Percentiles rank a stretch among this genome's conserved stretches.
Evolutionary conservation across 1,140 invertebrate species (phyloP).

Genomic region (Campoletis sonorensis): DNA sequence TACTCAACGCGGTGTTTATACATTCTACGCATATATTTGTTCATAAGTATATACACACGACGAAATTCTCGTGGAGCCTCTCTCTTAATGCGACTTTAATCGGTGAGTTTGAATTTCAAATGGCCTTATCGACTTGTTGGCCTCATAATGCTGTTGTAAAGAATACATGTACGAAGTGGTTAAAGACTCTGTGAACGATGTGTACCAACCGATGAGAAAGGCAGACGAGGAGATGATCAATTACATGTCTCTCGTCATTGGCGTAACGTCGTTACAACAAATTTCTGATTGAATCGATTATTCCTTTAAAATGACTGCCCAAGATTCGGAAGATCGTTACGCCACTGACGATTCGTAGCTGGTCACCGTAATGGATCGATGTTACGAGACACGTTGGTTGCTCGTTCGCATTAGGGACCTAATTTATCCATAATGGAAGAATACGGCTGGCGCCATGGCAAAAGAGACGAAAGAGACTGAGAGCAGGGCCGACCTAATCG

Average conservation of each 20-base stretch:
- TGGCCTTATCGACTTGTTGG: conserved; percentile 61
- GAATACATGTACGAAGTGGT: conserved; percentile 42
- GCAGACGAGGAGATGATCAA: conserved; percentile 54
- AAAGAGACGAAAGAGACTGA: conserved; percentile 36
- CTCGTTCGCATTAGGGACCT: conserved; percentile 62
- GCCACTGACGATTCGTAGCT: conserved; percentile 48
- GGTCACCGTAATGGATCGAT: background rate
- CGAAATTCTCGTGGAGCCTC: conserved; percentile 8
- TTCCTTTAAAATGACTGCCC: background rate
- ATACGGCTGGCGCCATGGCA: conserved; percentile 64
- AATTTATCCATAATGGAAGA: conserved; percentile 67
- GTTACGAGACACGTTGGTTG: conserved; percentile 39
- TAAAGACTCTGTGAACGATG: conserved; percentile 48
- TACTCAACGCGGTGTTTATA: conserved; percentile 3
- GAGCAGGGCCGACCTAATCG: conserved; percentile 55
- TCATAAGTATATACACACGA: conserved; percentile 28
- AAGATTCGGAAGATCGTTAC: conserved; percentile 33
- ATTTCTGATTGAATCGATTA: conserved; percentile 23
- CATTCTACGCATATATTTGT: conserved; percentile 27
- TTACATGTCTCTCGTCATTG: conserved; percentile 59
- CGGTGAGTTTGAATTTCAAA: conserved; percentile 74
- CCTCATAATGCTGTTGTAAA: conserved; percentile 46
- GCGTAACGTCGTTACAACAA: conserved; percentile 49
- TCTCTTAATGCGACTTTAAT: conserved; percentile 74
- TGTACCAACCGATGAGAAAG: conserved; percentile 47